A percentile compares a stretch with the other conserved stretches of the same genome.
These are phyloP conservation scores for Acleris sparsana DNA, from an alignment of 2,888 invertebrate genomes.

Conservation along the genomic window DNA sequence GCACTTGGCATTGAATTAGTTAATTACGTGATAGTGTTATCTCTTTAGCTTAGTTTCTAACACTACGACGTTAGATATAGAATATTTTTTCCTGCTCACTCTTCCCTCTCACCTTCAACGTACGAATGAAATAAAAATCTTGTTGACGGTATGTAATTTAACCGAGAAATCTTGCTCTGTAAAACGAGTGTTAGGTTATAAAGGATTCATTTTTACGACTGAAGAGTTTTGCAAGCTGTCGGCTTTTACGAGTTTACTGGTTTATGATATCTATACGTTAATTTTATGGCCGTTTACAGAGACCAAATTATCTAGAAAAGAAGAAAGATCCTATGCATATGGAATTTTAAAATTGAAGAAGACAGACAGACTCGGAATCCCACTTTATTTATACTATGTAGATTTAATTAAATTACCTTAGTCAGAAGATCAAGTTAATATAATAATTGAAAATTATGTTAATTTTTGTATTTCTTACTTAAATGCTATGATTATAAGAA, in stretches of 20 bases:
- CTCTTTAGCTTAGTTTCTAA: slow-evolving; percentile 21
- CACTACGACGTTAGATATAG: background rate
- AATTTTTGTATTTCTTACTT: no score
- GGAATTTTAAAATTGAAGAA: no score
- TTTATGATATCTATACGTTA: slow-evolving; percentile 4
- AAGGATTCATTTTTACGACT: slow-evolving; percentile 5
- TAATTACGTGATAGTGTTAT: slow-evolving; percentile 36
- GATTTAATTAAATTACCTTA: no score
- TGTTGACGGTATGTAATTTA: background rate
- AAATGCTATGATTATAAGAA: no score
- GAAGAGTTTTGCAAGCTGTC: slow-evolving; percentile 1
- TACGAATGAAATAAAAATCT: background rate
- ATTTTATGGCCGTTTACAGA: background rate
- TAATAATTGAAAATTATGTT: no score
- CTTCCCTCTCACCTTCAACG: background rate
- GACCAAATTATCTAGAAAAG: no score
- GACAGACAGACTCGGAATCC: no score
- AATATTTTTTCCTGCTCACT: background rate
- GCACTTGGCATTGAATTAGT: no score
- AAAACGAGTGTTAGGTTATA: background rate
- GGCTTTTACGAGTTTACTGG: slow-evolving; percentile 1
- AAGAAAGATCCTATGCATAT: no score
- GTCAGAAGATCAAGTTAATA: no score
- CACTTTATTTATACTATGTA: no score
- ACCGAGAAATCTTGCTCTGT: background rate